Conservation (phyloP, 2,888 invertebrate genomes). For the Sinelater perroti region DNA sequence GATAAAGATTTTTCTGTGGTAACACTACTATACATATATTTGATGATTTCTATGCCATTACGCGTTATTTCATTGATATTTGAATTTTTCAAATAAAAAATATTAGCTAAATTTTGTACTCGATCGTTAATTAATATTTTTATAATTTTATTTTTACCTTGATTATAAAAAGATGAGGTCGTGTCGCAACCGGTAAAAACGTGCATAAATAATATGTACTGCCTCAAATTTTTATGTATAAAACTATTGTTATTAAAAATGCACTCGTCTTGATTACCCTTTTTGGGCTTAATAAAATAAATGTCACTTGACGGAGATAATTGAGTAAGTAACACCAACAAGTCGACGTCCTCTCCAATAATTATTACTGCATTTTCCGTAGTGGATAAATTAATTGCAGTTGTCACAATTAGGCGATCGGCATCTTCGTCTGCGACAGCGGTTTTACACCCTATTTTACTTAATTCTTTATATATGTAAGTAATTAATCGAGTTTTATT, state of each 20-base stretch:
- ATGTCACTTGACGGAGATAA: slow-evolving; percentile 16
- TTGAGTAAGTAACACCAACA: slow-evolving; percentile 44
- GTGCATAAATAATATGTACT: slow-evolving; percentile 25
- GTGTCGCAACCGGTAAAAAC: slow-evolving; percentile 37
- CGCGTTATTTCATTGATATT: no score
- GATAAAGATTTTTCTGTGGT: no score
- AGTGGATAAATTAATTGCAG: slow-evolving; percentile 32
- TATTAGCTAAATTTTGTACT: no score
- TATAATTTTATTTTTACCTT: no score
- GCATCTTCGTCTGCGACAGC: slow-evolving; percentile 39
- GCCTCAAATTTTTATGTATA: slow-evolving; percentile 6
- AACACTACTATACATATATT: no score
- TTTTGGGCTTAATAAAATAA: slow-evolving; percentile 26
- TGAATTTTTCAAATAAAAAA: no score
- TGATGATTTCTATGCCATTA: no score
- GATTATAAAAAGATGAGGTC: slow-evolving; percentile 24
- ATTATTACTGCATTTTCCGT: slow-evolving; percentile 28
- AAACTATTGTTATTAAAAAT: slow-evolving; percentile 8
- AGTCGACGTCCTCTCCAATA: slow-evolving; percentile 41
- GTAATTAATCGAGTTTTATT: slow-evolving; percentile 42
- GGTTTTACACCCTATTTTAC: no score
- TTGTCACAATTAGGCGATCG: slow-evolving; percentile 36
- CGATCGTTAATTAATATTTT: no score
- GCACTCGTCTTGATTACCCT: slow-evolving; percentile 12
- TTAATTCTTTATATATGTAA: no score